Evolutionary conservation across 2,113 vertebrate species (phyloP).

Genomic region (Physeter macrocephalus): DNA sequence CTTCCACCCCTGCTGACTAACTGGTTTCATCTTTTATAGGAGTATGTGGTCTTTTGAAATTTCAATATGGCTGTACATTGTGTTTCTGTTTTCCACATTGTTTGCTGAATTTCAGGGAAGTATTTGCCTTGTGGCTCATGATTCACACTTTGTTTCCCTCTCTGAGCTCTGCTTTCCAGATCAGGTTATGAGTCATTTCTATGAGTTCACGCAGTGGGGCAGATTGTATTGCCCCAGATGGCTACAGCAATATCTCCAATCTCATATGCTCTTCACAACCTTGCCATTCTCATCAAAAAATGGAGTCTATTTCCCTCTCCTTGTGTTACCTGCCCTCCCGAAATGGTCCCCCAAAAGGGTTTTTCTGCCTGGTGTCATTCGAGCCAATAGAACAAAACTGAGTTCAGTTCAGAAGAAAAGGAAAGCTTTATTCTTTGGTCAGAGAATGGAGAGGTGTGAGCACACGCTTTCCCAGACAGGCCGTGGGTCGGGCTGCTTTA

Average conservation of each 20-base stretch:
- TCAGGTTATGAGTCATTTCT: neutral
- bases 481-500: no score
- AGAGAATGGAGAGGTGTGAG: no score
- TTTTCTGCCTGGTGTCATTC: no score
- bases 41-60: neutral
- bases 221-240: neutral
- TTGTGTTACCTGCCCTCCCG: neutral
- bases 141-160: neutral
- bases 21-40: neutral
- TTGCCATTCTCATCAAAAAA: neutral
- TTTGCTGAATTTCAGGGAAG: neutral
- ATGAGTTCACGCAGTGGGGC: neutral
- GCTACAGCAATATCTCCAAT: neutral
- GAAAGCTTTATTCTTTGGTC: no score
- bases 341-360: no score
- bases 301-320: neutral
- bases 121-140: neutral
- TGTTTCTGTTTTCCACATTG: neutral
- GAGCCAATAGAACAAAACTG: no score
- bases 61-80: neutral
- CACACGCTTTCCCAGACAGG: no score
- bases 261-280: neutral
- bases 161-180: neutral
- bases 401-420: no score
- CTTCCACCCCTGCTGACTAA: neutral